phyloP scores from a whole-genome alignment of 2,113 vertebrate genomes.

The Chloroceryle aenea region DNA sequence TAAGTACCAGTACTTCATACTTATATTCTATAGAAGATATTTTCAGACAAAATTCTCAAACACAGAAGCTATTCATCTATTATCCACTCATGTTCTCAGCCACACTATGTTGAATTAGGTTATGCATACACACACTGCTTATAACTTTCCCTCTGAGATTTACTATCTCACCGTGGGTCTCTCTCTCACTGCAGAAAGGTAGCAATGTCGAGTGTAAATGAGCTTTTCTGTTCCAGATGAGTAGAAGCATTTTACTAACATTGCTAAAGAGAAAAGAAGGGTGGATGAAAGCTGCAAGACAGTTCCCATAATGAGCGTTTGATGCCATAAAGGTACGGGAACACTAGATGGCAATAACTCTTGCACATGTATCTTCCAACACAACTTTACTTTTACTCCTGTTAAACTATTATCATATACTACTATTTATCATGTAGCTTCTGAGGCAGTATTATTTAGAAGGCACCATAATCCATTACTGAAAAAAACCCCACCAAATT shows the following conservation, averaged over 20 bases:
- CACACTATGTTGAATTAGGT: neutral
- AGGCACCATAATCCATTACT: neutral
- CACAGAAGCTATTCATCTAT: neutral
- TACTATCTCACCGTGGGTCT: neutral
- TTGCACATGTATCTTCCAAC: neutral
- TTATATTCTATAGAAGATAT: neutral
- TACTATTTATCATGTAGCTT: neutral
- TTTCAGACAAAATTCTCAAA: neutral
- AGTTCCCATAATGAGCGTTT: neutral
- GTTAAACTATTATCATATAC: no score
- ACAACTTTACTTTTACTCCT: neutral
- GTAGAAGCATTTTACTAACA: neutral
- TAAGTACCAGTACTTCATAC: neutral
- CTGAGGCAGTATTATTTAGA: neutral
- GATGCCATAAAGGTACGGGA: conserved; percentile 20
- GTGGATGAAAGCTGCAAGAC: neutral
- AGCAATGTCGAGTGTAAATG: neutral
- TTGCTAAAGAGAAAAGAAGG: neutral
- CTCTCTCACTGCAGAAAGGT: neutral
- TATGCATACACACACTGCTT: neutral
- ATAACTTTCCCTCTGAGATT: neutral
- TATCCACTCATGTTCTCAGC: neutral
- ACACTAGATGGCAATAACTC: conserved; percentile 66
- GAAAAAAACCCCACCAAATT: neutral
- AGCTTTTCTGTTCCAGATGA: neutral